A percentile compares a stretch with the other conserved stretches of the same genome.
phyloP scores from a whole-genome alignment of 2,113 vertebrate species.

The Toxotes chatareus region DNA sequence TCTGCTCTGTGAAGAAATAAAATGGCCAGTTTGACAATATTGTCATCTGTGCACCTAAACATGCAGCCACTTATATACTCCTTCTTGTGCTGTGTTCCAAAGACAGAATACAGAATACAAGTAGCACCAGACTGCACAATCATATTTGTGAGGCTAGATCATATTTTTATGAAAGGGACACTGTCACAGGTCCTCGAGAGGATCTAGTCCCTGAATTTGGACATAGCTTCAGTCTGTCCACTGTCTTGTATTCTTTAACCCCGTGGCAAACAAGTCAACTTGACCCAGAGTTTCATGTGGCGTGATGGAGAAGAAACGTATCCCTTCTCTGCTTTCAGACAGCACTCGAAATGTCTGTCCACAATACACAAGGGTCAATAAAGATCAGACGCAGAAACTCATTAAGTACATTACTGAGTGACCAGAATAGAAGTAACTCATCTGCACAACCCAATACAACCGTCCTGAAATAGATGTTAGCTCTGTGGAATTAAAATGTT shows the following conservation, averaged over 20 bases:
- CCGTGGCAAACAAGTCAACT: background rate
- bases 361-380: constrained; percentile 2
- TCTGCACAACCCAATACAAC: background rate
- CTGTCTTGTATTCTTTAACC: constrained; percentile 20
- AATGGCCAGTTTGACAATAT: too few species aligned
- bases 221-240: background rate
- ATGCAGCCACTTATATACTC: background rate
- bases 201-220: background rate
- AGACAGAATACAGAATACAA: background rate
- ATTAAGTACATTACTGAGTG: background rate
- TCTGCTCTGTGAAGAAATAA: too few species aligned
- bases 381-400: background rate
- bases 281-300: constrained; percentile 5
- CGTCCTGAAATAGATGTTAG: background rate
- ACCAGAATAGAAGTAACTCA: background rate
- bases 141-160: background rate
- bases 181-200: background rate
- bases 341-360: constrained; percentile 24
- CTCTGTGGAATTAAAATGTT: background rate
- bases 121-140: background rate
- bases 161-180: background rate
- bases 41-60: background rate
- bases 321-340: background rate
- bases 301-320: constrained; percentile 3
- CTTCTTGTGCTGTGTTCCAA: too few species aligned